Evolutionary conservation across 30 jellyfish, hydroid and myxozoan species (phyloP), one percentile per base, ranked within the genome.

Genomic region (Cassiopea andromeda): DNA sequence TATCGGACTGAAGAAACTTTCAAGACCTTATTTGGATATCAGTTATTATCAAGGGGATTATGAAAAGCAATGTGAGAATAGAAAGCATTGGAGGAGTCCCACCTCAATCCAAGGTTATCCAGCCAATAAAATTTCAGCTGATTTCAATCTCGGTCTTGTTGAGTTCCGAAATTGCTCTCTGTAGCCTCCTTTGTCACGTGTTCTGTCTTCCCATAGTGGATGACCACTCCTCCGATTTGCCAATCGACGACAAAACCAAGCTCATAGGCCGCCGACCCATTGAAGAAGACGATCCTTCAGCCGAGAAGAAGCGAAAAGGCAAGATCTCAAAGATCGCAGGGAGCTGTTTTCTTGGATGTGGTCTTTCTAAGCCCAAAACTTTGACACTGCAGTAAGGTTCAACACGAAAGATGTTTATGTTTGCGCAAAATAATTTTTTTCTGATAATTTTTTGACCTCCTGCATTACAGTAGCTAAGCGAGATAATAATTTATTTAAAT

Each of bases 171-270:
- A 78, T 54, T 47, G 47, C 38, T 73, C 19, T 80, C 54, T 27
- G 64, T 76, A 60, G 80, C 97, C 97, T 89, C 61, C 90, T 82
- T 77, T 82, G 92, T 90, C 92, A 59, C 86, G 81, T 90, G 93
- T 90, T 87, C 94, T 87, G 94, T 87, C 94, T 87, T 90, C 85
- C 82, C 64, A 3, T 83, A 90, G 97, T 90, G 97, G 97, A 90
- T 9, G 97, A 90, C 38, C 91, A 90, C 17, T 54, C 68, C 73
- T 70, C 79, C 8, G 97, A 90, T 16, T 44, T 46, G 60, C 92
- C 57, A 83, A 83, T 92, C 48, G 82, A 77, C 75, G 97, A 83
- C 87, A 90, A 90, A 77, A 72, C 84, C 64, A 90, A 84, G 77
- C 48, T 83, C 73, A 66, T 83, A 70, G 88, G n/a, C n/a, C n/a